Base-by-base conservation (phyloP, 1,140 invertebrate genomes). In the Zaprionus capensis region DNA sequence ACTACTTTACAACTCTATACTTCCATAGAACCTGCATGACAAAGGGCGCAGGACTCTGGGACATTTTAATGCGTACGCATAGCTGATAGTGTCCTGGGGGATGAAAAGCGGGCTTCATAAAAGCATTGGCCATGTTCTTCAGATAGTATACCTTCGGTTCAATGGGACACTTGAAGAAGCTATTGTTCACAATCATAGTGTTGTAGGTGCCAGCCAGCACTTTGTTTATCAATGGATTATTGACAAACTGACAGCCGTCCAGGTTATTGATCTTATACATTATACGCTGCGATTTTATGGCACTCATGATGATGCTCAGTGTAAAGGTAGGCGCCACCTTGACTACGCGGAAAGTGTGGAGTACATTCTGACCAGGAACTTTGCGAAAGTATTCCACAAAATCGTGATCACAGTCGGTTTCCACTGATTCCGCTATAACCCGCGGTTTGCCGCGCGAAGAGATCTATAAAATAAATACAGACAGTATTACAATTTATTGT, bases 1-100 rank as follows among this genome's bases (percentile, higher is more conserved):
- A 2, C 2, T 20, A 7, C n/a, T 49, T 51, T 14, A 73, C 51
- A 7, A 86, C 68, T 36, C 44, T 73, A 31, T 87, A 86, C 7
- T 78, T 71, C 82, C 82, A 85, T 0, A 82, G 17, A 34, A 86
- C 58, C 14, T 87, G 57, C 80, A 86, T 87, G 0, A 83, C 67
- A 64, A 87, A 87, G 1, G 83, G 79, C 0, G 24, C 49, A 0
- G 15, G 14, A 28, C 75, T 71, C 5, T 76, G 53, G 1, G 56
- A 22, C 83, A 82, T 77, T 44, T 56, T 65, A 5, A 82, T 17
- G 1, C 61, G 38, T 59, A 80, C 28, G 7, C 46, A 77, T 5
- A 86, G 22, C 63, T 86, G 76, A 49, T 77, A 86, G 17, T 71
- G 71, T 36, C 82, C 83, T 5, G 49, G 17, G 0, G 83, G 77